Evolutionary conservation across 2,113 vertebrate genomes (phyloP), one percentile per base, ranked within the genome.

Genomic region (Lucifuga dentata): DNA sequence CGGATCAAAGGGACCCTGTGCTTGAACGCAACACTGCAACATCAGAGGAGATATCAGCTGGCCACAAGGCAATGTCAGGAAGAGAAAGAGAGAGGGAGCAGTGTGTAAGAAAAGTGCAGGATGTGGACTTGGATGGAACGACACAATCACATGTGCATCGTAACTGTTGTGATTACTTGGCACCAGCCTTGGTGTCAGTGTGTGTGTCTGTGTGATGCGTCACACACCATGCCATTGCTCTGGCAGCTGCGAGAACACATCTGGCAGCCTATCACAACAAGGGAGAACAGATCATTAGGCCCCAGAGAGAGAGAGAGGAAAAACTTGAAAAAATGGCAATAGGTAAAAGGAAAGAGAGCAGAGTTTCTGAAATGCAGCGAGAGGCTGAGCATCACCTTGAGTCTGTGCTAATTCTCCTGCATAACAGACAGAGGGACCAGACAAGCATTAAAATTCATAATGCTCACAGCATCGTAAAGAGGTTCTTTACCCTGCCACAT

Each of bases 401-500:
- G 83, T 73, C 68, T 75, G 64, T 55, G 60, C 74, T 86, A 80
- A 81, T 82, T 87, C 72, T 86, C 73, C 44, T 63, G 16, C 15
- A 50, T 49, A 23, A 51, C 64, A 48, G 61, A 65, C 60, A 53
- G 44, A 5, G 48, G 51, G 36, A 56, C 44, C 56, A 65, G 76
- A 78, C 69, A 33, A 63, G 32, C 69, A 87, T 90, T 87, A 81
- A 89, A 82, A 91, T 91, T 81, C 70, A 89, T 73, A 51, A 60
- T 55, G 51, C 56, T 82, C 75, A 17, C 62, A 80, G 63, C 66
- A 66, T 45, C 60, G 75, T 46, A 33, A 65, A 70, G 74, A 83
- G 77, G 80, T 72, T 86, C 73, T 87, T 86, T 87, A 71, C 74
- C 38, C 36, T 55, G 62, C 67, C 84, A 62, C 80, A 73, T 60